Percentiles rank a stretch among this genome's conserved stretches.
phyloP scores from a whole-genome alignment of 2,797 vertebrate species.

The Hapalemur alaotrensis region DNA sequence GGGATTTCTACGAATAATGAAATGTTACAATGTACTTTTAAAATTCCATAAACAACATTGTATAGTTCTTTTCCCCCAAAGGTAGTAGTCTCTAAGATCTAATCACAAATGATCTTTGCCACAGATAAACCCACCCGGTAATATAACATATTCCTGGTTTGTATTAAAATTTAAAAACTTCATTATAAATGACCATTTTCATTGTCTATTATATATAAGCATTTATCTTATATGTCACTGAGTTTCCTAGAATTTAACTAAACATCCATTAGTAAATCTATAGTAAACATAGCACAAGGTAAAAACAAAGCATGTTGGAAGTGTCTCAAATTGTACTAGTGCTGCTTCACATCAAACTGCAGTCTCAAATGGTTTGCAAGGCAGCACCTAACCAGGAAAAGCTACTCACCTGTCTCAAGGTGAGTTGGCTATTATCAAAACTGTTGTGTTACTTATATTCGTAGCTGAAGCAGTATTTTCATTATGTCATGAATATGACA shows the following conservation, averaged over 20 bases:
- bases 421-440: not conserved
- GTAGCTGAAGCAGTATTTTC: not conserved
- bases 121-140: not conserved
- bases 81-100: not conserved
- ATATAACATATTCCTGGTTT: not conserved
- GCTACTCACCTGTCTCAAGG: not conserved
- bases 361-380: not conserved
- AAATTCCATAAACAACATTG: not conserved
- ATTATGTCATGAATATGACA: not conserved
- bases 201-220: not conserved
- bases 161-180: conserved; percentile 8
- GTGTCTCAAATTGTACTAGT: not conserved
- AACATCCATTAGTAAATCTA: not conserved
- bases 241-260: not conserved
- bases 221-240: not conserved
- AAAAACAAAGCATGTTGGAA: not conserved
- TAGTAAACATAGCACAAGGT: not conserved
- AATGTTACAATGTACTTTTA: not conserved
- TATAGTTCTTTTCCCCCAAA: not conserved
- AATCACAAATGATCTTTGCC: not conserved
- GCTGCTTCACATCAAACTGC: not conserved
- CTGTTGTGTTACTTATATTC: not conserved
- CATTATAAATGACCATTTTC: not conserved
- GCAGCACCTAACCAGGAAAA: not conserved
- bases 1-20: not conserved